Evolutionary conservation across 1,140 invertebrate genomes (phyloP).

Genomic region (Reticulitermes speratus): DNA sequence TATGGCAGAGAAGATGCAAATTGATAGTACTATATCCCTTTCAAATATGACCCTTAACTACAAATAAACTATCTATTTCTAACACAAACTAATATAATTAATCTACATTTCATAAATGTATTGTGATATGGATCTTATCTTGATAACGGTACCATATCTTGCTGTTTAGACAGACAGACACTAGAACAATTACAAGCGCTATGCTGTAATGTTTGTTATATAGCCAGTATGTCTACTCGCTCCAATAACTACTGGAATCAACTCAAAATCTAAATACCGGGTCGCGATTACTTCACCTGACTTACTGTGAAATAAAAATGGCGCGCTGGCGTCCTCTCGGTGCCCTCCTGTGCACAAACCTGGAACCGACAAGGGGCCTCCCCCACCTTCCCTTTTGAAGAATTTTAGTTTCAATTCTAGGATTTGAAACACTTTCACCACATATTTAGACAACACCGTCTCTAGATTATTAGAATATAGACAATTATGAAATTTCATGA

Average conservation of each 20-base stretch:
- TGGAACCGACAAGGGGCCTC: slow-evolving; percentile 24
- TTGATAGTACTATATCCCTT: neutral
- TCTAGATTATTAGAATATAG: slow-evolving; percentile 36
- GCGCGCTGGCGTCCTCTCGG: slow-evolving; percentile 3
- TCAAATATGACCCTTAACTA: neutral
- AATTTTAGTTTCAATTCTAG: slow-evolving; percentile 22
- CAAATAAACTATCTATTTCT: slow-evolving; percentile 1
- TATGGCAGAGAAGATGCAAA: neutral
- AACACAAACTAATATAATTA: neutral
- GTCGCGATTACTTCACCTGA: neutral
- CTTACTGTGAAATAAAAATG: slow-evolving; percentile 28
- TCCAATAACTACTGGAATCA: neutral
- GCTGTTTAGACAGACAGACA: neutral
- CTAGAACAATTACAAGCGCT: neutral
- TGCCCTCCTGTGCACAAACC: slow-evolving; percentile 20
- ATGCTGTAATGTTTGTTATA: neutral
- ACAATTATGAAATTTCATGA: slow-evolving; percentile 67
- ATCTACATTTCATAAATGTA: neutral
- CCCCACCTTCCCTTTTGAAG: slow-evolving; percentile 26
- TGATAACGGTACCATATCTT: neutral
- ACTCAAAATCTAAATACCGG: neutral
- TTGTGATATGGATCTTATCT: neutral
- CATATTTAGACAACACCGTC: neutral
- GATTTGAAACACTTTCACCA: slow-evolving; percentile 12
- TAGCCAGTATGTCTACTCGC: neutral